phyloP scores from a whole-genome alignment of 2,113 vertebrate genomes.

The Mormyrus iriodes region DNA sequence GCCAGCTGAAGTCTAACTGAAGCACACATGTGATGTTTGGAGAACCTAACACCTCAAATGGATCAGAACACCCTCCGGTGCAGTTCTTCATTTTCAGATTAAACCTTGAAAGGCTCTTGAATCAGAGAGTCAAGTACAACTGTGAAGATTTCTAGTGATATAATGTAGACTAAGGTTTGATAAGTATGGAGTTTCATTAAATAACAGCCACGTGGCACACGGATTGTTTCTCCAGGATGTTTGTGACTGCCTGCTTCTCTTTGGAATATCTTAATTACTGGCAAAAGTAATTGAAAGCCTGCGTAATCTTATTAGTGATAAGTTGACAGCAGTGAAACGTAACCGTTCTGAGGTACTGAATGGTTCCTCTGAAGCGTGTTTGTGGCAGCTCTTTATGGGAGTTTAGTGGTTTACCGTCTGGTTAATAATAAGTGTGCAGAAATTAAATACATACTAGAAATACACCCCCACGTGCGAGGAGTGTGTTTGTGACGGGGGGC shows the following conservation, averaged over 20 bases:
- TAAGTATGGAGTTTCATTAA: background rate
- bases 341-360: background rate
- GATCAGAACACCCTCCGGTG: background rate
- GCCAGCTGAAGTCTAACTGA: background rate
- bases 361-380: background rate
- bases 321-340: background rate
- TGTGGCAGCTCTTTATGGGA: too few relatives aligned
- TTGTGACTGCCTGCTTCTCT: background rate
- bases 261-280: constrained; percentile 1
- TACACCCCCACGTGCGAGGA: background rate
- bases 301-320: background rate
- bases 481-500: background rate
- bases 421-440: background rate
- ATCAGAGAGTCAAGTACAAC: background rate
- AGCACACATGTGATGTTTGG: too few relatives aligned
- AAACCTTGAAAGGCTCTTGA: background rate
- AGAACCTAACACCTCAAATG: background rate
- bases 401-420: background rate
- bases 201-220: background rate
- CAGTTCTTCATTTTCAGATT: background rate
- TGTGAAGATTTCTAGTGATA: background rate
- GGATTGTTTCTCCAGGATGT: background rate
- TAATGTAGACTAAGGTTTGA: background rate
- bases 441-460: background rate
- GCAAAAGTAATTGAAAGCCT: background rate